Conservation (phyloP, 2,888 invertebrate species). For the Caenorhabditis sulstoni region DNA sequence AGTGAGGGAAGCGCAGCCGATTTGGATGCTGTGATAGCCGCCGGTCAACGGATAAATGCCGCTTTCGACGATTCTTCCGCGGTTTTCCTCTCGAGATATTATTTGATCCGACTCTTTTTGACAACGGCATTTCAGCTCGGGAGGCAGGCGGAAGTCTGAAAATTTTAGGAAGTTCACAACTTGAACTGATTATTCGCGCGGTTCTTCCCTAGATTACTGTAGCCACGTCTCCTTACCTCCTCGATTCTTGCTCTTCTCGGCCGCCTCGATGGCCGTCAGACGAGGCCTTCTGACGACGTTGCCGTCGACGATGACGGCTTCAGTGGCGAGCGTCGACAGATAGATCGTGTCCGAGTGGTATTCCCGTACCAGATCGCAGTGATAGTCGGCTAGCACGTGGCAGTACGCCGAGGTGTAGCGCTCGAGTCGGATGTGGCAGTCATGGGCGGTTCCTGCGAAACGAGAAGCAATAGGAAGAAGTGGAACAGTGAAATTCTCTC, state of each 20-base stretch:
- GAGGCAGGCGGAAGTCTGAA: neutral
- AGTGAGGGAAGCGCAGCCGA: slow-evolving; percentile 23
- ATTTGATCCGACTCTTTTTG: slow-evolving; percentile 3
- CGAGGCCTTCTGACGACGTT: slow-evolving; percentile 1
- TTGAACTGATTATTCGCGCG: too few species aligned
- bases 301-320: slow-evolving; percentile 19
- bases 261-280: slow-evolving; percentile 8
- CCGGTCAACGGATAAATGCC: slow-evolving; percentile 21
- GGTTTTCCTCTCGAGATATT: slow-evolving; percentile 9
- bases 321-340: slow-evolving; percentile 29
- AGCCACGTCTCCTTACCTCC: neutral
- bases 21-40: slow-evolving; percentile 7
- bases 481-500: too few species aligned
- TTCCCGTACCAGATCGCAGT: slow-evolving; percentile 40
- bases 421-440: slow-evolving; percentile 27
- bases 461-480: too few species aligned
- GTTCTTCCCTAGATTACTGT: too few species aligned
- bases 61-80: neutral
- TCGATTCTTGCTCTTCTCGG: slow-evolving; percentile 6
- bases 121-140: slow-evolving; percentile 21
- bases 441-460: slow-evolving; percentile 19
- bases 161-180: too few species aligned
- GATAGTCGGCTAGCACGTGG: slow-evolving; percentile 24
- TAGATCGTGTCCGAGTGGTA: slow-evolving; percentile 23
- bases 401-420: neutral